Base-by-base conservation (phyloP, 2,888 invertebrate genomes). In the Limnephilus rhombicus region DNA sequence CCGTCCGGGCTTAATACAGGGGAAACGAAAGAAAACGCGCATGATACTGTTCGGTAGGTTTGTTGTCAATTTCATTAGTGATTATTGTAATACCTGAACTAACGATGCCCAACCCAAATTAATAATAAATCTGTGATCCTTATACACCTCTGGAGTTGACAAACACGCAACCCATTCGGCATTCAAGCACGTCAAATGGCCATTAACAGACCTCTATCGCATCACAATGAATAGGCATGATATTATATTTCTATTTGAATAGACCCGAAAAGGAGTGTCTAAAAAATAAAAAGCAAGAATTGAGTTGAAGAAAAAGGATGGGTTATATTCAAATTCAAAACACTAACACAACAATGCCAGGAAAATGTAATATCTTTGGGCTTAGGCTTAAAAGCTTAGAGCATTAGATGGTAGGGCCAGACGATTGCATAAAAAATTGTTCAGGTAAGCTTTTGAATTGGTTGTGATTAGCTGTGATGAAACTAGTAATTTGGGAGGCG, bases 321-420 rank as follows among this genome's bases (percentile, higher is more conserved):
- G 68, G 68, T 68, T 68, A n/a, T n/a, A 68, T 68, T 68, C 68
- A 68, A 68, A 68, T 68, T 68, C 68, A 68, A 68, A 68, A 68
- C 9, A 68, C 68, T n/a, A 68, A 68, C 68, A n/a, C 9, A 24
- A 68, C 5, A n/a, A 68, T 68, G 0, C 68, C 68, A n/a, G 68
- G 68, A n/a, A 68, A 68, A 24, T 68, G n/a, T 24, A 68, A 68
- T 2, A n/a, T 68, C 68, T 68, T 9, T 2, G 68, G 53, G 68
- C 7, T 68, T n/a, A 7, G 68, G n/a, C 24, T 7, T 24, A 68
- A 68, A 68, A 68, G 68, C 68, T 24, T 68, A 9, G 24, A 9
- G 24, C 7, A 68, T 68, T 68, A n/a, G 24, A n/a, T 68, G 68
- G 7, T 2, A 68, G 24, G n/a, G 24, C 68, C 1, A 1, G 9